Conservation (phyloP, 2,888 invertebrate species). For the Nemotelus nigrinus region DNA sequence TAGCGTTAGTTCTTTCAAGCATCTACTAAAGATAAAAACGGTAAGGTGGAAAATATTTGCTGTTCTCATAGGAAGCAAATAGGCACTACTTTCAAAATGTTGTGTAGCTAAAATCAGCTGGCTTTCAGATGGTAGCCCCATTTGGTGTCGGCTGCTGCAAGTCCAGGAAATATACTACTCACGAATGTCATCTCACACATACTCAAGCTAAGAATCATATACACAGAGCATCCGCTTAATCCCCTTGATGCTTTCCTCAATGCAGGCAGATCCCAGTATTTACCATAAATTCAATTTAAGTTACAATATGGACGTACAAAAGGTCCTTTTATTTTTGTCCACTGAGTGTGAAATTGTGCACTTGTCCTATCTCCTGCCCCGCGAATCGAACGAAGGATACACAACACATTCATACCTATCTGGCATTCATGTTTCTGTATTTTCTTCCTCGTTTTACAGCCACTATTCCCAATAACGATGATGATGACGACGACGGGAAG, state of each 20-base stretch:
- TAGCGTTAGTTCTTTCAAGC: too few relatives aligned
- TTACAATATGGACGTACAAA: slow-evolving; percentile 50
- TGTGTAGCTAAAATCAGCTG: too few relatives aligned
- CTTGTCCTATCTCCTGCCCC: slow-evolving; percentile 48
- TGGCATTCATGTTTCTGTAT: slow-evolving; percentile 1
- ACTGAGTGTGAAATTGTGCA: slow-evolving; percentile 53
- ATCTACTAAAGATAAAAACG: too few relatives aligned
- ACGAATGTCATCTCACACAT: background rate
- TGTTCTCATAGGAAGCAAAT: too few relatives aligned
- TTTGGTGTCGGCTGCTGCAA: too few relatives aligned
- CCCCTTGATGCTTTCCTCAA: slow-evolving; percentile 27
- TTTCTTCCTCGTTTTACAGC: slow-evolving; percentile 19
- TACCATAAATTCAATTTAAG: slow-evolving; percentile 52
- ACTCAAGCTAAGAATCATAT: background rate
- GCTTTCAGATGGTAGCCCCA: too few relatives aligned
- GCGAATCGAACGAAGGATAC: background rate
- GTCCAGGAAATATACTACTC: too few relatives aligned
- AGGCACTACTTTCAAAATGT: too few relatives aligned
- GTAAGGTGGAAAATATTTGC: too few relatives aligned
- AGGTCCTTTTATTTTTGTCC: slow-evolving; percentile 51
- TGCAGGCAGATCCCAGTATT: slow-evolving; percentile 46
- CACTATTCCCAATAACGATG: slow-evolving; percentile 16
- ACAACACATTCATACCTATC: background rate
- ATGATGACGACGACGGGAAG: slow-evolving; percentile 15
- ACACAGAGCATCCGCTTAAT: slow-evolving; percentile 23